These are phyloP conservation scores for Mallotus villosus DNA, from an alignment of 2,797 vertebrate species.

Conservation along the genomic window DNA sequence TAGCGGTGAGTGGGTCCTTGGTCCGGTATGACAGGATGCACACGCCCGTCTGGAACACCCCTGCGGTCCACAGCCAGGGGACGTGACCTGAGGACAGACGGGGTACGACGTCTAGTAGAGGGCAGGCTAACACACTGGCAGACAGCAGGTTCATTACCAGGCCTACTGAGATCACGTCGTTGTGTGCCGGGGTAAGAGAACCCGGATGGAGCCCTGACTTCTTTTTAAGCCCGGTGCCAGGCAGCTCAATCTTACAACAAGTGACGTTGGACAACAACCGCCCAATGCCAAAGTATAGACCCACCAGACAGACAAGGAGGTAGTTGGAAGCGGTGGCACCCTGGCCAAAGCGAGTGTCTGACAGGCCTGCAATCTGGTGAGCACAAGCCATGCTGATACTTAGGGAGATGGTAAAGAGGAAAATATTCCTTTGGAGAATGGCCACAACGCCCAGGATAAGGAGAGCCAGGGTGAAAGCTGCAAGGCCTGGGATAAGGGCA, in stretches of 20 bases:
- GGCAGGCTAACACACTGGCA: conserved; percentile 79
- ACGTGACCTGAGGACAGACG: conserved; percentile 75
- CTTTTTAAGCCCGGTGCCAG: conserved; percentile 62
- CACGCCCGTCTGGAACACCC: conserved; percentile 76
- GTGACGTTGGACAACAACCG: conserved; percentile 71
- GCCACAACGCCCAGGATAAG: conserved; percentile 71
- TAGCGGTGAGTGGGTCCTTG: conserved; percentile 76
- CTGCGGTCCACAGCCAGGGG: conserved; percentile 87
- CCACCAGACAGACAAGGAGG: conserved; percentile 74
- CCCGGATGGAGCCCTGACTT: conserved; percentile 41
- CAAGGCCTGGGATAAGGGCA: conserved; percentile 80
- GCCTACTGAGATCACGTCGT: conserved; percentile 51
- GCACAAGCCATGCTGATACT: conserved; percentile 76
- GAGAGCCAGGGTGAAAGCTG: conserved; percentile 75
- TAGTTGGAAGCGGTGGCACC: conserved; percentile 81
- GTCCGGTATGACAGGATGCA: conserved; percentile 79
- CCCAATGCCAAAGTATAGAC: conserved; percentile 77
- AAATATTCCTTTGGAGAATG: conserved; percentile 62
- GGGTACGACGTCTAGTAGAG: conserved; percentile 76
- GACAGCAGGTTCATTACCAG: conserved; percentile 83
- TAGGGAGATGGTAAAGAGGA: conserved; percentile 70
- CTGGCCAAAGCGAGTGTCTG: conserved; percentile 65
- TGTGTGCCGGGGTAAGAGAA: conserved; percentile 27
- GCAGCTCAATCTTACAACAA: conserved; percentile 59
- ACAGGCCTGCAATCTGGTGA: conserved; percentile 78